Base-by-base conservation (phyloP, 2,888 invertebrate genomes). In the Meghimatium bilineatum region DNA sequence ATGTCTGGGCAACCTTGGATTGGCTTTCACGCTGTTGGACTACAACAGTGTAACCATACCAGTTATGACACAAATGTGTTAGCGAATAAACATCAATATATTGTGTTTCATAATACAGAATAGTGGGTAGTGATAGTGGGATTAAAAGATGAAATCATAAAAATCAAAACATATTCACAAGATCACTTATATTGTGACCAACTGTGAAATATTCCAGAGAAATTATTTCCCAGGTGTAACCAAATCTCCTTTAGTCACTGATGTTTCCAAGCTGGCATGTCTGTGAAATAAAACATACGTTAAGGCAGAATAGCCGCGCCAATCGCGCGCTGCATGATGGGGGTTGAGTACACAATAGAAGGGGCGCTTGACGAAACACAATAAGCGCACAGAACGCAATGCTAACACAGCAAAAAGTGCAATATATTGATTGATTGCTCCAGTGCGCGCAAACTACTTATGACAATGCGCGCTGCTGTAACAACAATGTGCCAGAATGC, bases 211-310 rank as follows among this genome's bases (percentile, higher is more conserved):
- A 56, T 56, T 56, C 56, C 2, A 36, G 74, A 34, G 49, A 26
- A 8, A 49, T 49, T n/a, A 49, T 29, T 75, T 56, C 32, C 52
- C 34, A 32, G 56, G 75, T n/a, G 23, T 3, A 1, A 29, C 2
- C 17, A 52, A 52, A 52, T 52, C 52, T 14, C 44, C 32, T 2
- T 20, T 38, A 38, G 23, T n/a, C 63, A n/a, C 12, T 8, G n/a
- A 63, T 29, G n/a, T 63, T 12, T 12, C 3, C 10, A 12, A 29
- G 14, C 29, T 66, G 14, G 72, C 10, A n/a, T 38, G 38, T 77
- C 77, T 77, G 77, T 77, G 63, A 77, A 77, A 77, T 23, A 77
- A 76, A 77, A n/a, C 20, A 72, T 72, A 29, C 3, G 29, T 72
- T 72, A 72, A n/a, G 49, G 29, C 72, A 72, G 29, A 72, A 49